A percentile compares a stretch with the other conserved stretches of the same genome.
phyloP scores from a whole-genome alignment of 2,113 vertebrate species.

The Serinus canaria region DNA sequence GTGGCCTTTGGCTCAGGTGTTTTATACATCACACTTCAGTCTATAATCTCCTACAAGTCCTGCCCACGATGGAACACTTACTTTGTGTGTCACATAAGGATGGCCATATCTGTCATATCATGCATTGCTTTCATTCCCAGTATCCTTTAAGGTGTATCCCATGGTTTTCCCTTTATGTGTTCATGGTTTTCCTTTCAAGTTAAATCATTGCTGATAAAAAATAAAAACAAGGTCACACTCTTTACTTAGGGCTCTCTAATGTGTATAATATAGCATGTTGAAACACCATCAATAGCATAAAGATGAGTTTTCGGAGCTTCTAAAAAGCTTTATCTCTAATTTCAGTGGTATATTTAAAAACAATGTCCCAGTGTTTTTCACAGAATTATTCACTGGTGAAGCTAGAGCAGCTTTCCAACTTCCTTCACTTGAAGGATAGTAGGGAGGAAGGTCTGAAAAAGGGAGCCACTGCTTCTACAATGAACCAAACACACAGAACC shows the following conservation, averaged over 20 bases:
- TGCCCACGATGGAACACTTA: slow-evolving; percentile 76
- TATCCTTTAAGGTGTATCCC: slow-evolving; percentile 82
- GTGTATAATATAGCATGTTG: neutral
- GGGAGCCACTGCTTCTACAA: neutral
- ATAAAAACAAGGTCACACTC: neutral
- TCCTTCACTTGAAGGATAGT: neutral
- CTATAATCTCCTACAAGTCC: slow-evolving; percentile 76
- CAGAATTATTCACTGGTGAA: neutral
- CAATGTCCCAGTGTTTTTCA: neutral
- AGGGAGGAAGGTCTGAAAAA: neutral
- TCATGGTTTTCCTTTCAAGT: neutral
- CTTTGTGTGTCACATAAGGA: slow-evolving; percentile 64
- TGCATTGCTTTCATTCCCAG: slow-evolving; percentile 79
- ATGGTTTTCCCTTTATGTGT: neutral
- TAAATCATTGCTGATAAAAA: neutral
- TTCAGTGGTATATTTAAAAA: neutral
- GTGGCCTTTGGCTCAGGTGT: slow-evolving; percentile 84
- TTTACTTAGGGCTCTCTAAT: neutral
- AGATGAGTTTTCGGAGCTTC: neutral
- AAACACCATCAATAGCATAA: neutral
- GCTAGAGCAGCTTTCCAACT: neutral
- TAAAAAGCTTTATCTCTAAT: neutral
- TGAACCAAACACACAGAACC: neutral
- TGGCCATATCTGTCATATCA: slow-evolving; percentile 74
- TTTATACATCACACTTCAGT: slow-evolving; percentile 81